These are phyloP conservation scores for Trichomalopsis sarcophagae DNA, from an alignment of 1,140 invertebrate genomes.

Conservation along the genomic window DNA sequence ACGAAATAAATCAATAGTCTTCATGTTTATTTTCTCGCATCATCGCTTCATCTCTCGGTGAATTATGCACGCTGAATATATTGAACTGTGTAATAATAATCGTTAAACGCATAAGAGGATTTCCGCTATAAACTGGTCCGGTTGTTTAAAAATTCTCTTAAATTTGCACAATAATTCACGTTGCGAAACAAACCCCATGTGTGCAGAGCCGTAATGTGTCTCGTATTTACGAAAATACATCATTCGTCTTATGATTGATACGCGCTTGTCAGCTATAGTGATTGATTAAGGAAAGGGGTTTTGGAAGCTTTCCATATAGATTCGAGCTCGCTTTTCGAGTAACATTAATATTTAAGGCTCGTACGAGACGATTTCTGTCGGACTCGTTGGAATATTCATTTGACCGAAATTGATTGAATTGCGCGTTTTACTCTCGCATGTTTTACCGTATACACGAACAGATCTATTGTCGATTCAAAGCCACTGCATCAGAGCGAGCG, in stretches of 20 bases:
- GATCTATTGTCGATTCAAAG: not conserved
- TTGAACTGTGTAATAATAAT: not conserved
- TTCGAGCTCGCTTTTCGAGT: not conserved
- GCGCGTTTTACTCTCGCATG: not conserved
- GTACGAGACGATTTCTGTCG: not conserved
- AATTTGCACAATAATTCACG: not conserved
- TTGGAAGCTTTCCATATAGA: not conserved
- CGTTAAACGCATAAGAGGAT: not conserved
- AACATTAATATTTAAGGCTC: not conserved
- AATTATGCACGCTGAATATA: not conserved
- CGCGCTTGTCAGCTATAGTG: not conserved
- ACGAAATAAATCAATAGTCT: constrained; percentile 68
- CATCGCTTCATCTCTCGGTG: constrained; percentile 10
- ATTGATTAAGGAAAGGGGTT: not conserved
- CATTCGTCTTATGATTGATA: not conserved
- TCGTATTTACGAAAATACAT: not conserved
- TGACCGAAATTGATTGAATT: not conserved
- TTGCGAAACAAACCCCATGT: not conserved
- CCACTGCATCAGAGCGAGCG: too few species aligned
- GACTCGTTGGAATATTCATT: not conserved
- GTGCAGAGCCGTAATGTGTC: not conserved
- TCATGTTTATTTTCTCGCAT: constrained; percentile 39
- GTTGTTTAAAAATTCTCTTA: not conserved
- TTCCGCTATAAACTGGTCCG: too few species aligned
- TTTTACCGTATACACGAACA: not conserved